These are phyloP conservation scores for Anoplophora glabripennis DNA, from an alignment of 1,140 invertebrate species.

Conservation along the genomic window DNA sequence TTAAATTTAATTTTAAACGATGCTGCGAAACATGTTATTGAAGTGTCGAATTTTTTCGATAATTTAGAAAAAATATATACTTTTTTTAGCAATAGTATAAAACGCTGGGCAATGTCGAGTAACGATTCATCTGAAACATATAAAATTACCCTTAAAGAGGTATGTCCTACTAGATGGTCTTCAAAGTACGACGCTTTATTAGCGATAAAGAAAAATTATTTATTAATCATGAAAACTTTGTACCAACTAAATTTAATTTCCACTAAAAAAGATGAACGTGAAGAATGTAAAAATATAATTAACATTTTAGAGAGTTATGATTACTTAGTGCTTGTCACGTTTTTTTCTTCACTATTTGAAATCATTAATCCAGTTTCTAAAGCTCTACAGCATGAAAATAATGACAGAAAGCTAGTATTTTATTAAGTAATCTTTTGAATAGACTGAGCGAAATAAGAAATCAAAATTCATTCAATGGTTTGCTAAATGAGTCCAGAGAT, in stretches of 20 bases:
- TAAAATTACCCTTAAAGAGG: slow-evolving; percentile 31
- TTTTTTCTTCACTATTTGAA: slow-evolving; percentile 41
- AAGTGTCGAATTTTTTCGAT: not conserved
- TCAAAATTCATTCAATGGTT: slow-evolving; percentile 27
- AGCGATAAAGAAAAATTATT: slow-evolving; percentile 32
- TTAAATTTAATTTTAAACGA: not conserved
- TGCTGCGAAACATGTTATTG: not conserved
- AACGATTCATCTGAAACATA: slow-evolving; percentile 23
- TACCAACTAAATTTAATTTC: slow-evolving; percentile 28
- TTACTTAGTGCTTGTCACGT: slow-evolving; percentile 35
- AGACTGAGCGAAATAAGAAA: slow-evolving; percentile 39
- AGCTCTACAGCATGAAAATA: slow-evolving; percentile 39
- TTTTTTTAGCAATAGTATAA: slow-evolving; percentile 7
- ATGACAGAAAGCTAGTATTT: slow-evolving; percentile 38
- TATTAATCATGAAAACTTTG: slow-evolving; percentile 26
- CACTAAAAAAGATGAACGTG: slow-evolving; percentile 35
- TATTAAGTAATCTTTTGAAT: slow-evolving; percentile 41
- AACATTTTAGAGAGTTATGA: slow-evolving; percentile 40
- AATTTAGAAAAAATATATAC: too few species aligned
- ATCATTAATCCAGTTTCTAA: slow-evolving; percentile 40
- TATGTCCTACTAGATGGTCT: slow-evolving; percentile 41
- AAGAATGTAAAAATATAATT: too few species aligned
- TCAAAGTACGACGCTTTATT: slow-evolving; percentile 34
- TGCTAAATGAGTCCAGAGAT: slow-evolving; percentile 23
- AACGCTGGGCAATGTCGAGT: slow-evolving; percentile 6